Evolutionary conservation across 2,888 invertebrate genomes (phyloP), one percentile per base, ranked within the genome.

Genomic region (Catocala fraxini): DNA sequence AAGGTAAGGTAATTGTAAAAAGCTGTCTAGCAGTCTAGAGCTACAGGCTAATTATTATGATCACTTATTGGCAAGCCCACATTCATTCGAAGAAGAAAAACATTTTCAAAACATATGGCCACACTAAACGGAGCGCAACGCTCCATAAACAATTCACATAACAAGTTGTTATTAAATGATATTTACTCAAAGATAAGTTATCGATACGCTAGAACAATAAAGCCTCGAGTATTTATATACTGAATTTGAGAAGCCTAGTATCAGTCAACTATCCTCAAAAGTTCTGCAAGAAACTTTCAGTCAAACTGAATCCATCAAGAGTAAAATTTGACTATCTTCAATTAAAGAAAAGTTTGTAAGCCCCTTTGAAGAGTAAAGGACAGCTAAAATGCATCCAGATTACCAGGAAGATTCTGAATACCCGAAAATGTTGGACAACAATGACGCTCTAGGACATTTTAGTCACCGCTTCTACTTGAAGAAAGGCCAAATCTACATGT

Each of bases 401-500:
- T 90, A 85, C 47, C 77, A 83, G 77, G 83, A 81, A 9, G 85
- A 84, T 25, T 51, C 79, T 0, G 86, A 88, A 10, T 92, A 84
- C 39, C 76, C 90, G 0, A 83, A 80, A 62, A 69, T 77, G 12
- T 58, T 91, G 65, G 93, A 93, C 70, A 88, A 87, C 58, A 90
- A 89, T 54, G 92, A 93, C 65, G 71, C 71, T 11, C 73, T 93
- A 4, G 85, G 88, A 0, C 84, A 84, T 55, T 88, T 90, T 56
- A 81, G 86, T 43, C 79, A 84, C 11, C 81, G 89, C n/a, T 93
- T 92, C 70, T 89, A 84, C 61, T 41, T 87, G 39, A 87, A 83
- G 33, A 74, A 89, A 70, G 87, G 77, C 0, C 72, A 70, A 0
- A 89, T 90, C 25, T 92, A 93, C 75, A 82, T 93, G 85, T 90